Conservation (phyloP, 2,888 invertebrate species). For the Nomada fabriciana region DNA sequence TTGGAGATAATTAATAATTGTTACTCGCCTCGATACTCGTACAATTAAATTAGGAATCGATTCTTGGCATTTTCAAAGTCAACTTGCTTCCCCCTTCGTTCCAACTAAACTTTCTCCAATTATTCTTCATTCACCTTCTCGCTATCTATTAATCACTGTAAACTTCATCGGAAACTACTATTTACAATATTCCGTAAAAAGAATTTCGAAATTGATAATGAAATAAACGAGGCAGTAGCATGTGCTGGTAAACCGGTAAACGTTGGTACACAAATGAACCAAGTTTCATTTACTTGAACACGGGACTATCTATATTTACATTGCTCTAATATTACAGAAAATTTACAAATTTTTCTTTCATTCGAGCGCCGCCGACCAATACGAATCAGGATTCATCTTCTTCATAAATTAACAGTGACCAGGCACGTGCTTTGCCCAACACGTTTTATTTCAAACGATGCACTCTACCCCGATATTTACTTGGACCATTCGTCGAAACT, state of each 20-base stretch:
- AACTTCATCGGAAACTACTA: not conserved
- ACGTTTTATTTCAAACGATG: too few species aligned
- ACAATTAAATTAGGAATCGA: slow-evolving; percentile 21
- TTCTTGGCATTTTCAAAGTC: slow-evolving; percentile 3
- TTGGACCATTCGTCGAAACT: too few species aligned
- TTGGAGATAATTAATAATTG: slow-evolving; percentile 37
- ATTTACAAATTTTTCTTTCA: not conserved
- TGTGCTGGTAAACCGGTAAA: too few species aligned
- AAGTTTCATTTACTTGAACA: too few species aligned
- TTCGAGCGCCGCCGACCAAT: too few species aligned
- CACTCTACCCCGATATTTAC: too few species aligned
- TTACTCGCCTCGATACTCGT: slow-evolving; percentile 28
- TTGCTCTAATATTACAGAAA: not conserved
- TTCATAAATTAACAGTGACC: too few species aligned
- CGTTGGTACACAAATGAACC: too few species aligned
- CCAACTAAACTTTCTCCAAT: not conserved
- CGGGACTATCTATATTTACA: not conserved
- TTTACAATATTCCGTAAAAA: not conserved
- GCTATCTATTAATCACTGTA: slow-evolving; percentile 2
- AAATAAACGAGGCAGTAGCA: too few species aligned
- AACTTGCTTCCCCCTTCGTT: not conserved
- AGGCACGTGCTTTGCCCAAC: too few species aligned
- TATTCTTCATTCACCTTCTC: not conserved
- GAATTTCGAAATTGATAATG: too few species aligned
- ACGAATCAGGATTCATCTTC: too few species aligned